phyloP scores from a whole-genome alignment of 2,888 invertebrate species.

The Polydrusus pterygomalis region DNA sequence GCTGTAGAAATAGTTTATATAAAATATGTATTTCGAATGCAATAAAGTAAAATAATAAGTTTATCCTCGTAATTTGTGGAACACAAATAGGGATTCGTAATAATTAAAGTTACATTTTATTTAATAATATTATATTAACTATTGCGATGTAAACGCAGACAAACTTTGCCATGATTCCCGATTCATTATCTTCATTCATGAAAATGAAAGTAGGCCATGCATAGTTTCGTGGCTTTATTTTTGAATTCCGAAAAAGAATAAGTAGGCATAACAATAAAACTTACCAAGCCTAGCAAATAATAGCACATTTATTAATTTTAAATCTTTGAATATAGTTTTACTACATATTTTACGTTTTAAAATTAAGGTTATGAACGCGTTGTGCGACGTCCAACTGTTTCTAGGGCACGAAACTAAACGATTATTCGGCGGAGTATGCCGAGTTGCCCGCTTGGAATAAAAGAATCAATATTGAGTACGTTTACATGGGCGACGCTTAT shows the following conservation, averaged over 20 bases:
- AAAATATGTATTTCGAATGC: too few relatives aligned
- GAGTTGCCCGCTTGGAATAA: not conserved
- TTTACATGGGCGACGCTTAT: conserved; percentile 5
- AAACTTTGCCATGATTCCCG: not conserved
- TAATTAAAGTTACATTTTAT: not conserved
- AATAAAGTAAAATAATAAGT: too few relatives aligned
- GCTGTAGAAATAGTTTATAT: not conserved
- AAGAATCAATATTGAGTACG: not conserved
- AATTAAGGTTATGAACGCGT: not conserved
- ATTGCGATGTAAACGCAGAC: conserved; percentile 3
- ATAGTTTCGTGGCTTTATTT: not conserved
- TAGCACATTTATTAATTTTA: too few relatives aligned
- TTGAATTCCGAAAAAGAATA: not conserved
- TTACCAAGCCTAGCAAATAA: too few relatives aligned
- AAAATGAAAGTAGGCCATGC: conserved; percentile 1
- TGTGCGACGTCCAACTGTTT: too few relatives aligned
- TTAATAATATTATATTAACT: not conserved
- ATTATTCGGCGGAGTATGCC: not conserved
- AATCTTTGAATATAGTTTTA: too few relatives aligned
- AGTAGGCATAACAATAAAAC: not conserved
- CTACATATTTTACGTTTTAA: not conserved
- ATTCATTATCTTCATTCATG: not conserved
- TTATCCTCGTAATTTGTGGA: too few relatives aligned
- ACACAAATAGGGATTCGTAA: too few relatives aligned
- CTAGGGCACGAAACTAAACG: too few relatives aligned